Percentiles rank a stretch among this genome's conserved stretches.
Evolutionary conservation across 1,140 invertebrate genomes (phyloP).

Genomic region (Drosophila parvula): DNA sequence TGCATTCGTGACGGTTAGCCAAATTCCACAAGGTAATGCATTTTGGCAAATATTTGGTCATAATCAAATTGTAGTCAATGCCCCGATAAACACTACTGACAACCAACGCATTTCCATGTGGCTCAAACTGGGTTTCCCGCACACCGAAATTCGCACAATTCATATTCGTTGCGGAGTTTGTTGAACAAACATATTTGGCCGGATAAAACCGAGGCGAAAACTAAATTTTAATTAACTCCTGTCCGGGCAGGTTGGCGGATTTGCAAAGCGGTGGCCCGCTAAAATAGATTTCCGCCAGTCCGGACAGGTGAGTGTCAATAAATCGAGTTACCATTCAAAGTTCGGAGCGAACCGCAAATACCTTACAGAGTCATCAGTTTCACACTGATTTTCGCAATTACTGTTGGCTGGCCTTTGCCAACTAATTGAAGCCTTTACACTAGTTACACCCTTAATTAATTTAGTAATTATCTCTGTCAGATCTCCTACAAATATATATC

Average conservation of each 20-base stretch:
- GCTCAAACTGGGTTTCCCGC: background rate
- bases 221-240: constrained; percentile 77
- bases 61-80: constrained; percentile 74
- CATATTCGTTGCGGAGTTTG: constrained; percentile 12
- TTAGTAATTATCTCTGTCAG: background rate
- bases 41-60: constrained; percentile 63
- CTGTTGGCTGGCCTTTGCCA: constrained; percentile 29
- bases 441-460: background rate
- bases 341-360: constrained; percentile 10
- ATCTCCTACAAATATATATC: background rate
- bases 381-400: constrained; percentile 43
- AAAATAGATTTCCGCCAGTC: constrained; percentile 41
- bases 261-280: constrained; percentile 20
- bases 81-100: constrained; percentile 47
- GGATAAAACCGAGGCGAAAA: constrained; percentile 60
- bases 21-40: constrained; percentile 35
- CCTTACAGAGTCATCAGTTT: constrained; percentile 13
- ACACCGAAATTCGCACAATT: constrained; percentile 7
- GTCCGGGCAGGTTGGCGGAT: constrained; percentile 18
- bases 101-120: constrained; percentile 12
- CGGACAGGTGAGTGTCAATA: constrained; percentile 36
- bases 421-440: constrained; percentile 7
- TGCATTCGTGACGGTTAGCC: background rate
- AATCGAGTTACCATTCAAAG: constrained; percentile 6
- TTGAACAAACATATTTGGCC: constrained; percentile 33